These are phyloP conservation scores for Proterorhinus semilunaris DNA, from an alignment of 2,113 vertebrate species.

Conservation along the genomic window DNA sequence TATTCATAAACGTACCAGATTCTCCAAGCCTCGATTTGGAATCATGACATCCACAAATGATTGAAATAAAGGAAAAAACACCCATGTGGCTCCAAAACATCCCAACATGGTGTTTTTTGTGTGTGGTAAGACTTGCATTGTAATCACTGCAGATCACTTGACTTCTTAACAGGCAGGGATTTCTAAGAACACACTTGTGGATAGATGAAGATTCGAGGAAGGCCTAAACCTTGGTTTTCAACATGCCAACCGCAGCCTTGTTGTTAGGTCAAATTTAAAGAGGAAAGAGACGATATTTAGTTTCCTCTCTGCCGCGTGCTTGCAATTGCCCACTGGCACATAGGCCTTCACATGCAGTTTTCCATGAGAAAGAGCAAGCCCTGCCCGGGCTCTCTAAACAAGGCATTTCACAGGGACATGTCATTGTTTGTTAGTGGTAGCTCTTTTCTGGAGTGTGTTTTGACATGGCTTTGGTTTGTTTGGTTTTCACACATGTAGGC, in stretches of 20 bases:
- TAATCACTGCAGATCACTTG: no score
- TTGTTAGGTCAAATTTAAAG: slow-evolving; percentile 26
- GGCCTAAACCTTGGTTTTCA: slow-evolving; percentile 2
- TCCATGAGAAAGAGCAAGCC: slow-evolving; percentile 17
- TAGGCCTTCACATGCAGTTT: slow-evolving; percentile 21
- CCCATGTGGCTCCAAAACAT: no score
- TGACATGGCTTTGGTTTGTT: slow-evolving; percentile 26
- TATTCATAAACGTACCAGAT: no score
- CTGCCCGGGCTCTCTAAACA: slow-evolving; percentile 15
- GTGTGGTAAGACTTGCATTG: no score
- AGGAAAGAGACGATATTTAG: slow-evolving; percentile 26
- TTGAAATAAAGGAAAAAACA: no score
- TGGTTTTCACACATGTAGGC: slow-evolving; percentile 49
- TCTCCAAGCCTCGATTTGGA: no score
- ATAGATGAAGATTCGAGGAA: no score
- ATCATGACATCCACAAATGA: no score
- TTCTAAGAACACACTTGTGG: no score
- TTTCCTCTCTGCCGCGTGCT: slow-evolving; percentile 17
- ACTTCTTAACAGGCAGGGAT: no score
- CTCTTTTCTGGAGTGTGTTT: slow-evolving; percentile 33
- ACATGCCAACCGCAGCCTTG: slow-evolving; percentile 15
- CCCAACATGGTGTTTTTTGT: no score
- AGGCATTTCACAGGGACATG: slow-evolving; percentile 50
- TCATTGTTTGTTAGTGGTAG: slow-evolving; percentile 50
- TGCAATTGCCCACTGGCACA: slow-evolving; percentile 16